Evolutionary conservation across 2,113 vertebrate genomes (phyloP).

Genomic region (Crotalus horridus): DNA sequence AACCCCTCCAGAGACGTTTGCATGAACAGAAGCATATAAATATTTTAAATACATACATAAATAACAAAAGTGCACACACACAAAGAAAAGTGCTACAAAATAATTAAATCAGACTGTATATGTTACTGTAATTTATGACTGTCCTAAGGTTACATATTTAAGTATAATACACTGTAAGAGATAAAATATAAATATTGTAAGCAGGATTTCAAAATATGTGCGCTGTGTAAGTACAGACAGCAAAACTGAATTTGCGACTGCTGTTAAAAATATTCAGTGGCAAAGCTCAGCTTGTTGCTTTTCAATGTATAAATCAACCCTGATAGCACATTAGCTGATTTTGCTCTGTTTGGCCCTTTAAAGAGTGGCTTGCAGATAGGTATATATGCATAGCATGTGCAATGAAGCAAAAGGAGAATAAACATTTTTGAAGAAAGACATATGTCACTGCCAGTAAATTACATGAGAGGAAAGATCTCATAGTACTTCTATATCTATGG

Average conservation of each 20-base stretch:
- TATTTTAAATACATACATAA: neutral
- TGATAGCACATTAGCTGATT: neutral
- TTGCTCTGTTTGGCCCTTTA: neutral
- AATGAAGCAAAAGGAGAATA: neutral
- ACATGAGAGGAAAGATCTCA: neutral
- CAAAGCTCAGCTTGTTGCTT: neutral
- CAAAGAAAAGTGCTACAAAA: neutral
- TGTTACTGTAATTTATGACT: neutral
- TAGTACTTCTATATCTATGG: neutral
- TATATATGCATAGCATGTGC: neutral
- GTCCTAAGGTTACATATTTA: neutral
- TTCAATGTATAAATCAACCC: neutral
- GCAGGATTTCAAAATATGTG: neutral
- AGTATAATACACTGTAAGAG: neutral
- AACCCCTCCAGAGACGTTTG: neutral
- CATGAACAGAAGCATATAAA: neutral
- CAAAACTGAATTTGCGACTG: neutral
- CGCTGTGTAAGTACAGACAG: neutral
- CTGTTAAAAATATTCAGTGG: neutral
- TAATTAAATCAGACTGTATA: neutral
- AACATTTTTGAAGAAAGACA: neutral
- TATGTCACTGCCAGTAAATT: neutral
- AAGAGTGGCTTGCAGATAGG: neutral
- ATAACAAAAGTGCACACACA: neutral
- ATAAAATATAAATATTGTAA: neutral